Evolutionary conservation across 2,797 vertebrate species (phyloP).

Genomic region (Pangasius macronema): DNA sequence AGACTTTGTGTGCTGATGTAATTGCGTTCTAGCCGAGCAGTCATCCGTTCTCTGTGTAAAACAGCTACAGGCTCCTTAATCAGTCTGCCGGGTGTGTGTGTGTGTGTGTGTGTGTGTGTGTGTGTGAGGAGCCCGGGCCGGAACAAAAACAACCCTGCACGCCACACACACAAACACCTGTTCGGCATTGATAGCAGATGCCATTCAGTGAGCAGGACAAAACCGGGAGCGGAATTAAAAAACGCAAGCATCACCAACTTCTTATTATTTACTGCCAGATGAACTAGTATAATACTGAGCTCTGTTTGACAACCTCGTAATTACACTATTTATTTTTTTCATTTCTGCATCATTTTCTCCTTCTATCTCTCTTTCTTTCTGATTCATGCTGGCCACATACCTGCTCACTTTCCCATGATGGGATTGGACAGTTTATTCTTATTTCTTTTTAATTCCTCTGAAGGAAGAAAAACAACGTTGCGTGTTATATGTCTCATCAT

Average conservation of each 20-base stretch:
- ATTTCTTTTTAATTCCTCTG: slow-evolving; percentile 38
- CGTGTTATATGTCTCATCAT: slow-evolving; percentile 70
- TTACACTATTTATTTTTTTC: slow-evolving; percentile 57
- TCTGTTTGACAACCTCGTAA: slow-evolving; percentile 68
- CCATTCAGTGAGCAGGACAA: slow-evolving; percentile 94
- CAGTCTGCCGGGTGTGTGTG: slow-evolving; percentile 95
- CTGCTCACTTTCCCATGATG: slow-evolving; percentile 26
- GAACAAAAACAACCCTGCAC: slow-evolving; percentile 76
- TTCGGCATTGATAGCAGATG: slow-evolving; percentile 99
- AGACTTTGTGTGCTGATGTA: slow-evolving; percentile 90
- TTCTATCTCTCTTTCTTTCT: slow-evolving; percentile 32
- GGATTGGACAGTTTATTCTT: slow-evolving; percentile 39
- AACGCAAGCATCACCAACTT: slow-evolving; percentile 83
- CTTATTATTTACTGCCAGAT: slow-evolving; percentile 79
- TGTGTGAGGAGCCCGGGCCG: slow-evolving; percentile 67
- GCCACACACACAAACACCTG: slow-evolving; percentile 98
- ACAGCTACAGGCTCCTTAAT: slow-evolving; percentile 99
- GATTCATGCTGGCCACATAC: slow-evolving; percentile 33
- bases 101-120: slow-evolving; percentile 35
- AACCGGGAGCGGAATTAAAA: slow-evolving; percentile 79
- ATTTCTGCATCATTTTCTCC: neutral
- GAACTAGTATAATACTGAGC: slow-evolving; percentile 70
- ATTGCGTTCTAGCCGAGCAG: slow-evolving; percentile 99
- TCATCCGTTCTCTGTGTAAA: slow-evolving; percentile 99
- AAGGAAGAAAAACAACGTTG: slow-evolving; percentile 30